Evolutionary conservation across 2,797 vertebrate species (phyloP).

Genomic region (Salmo trutta): DNA sequence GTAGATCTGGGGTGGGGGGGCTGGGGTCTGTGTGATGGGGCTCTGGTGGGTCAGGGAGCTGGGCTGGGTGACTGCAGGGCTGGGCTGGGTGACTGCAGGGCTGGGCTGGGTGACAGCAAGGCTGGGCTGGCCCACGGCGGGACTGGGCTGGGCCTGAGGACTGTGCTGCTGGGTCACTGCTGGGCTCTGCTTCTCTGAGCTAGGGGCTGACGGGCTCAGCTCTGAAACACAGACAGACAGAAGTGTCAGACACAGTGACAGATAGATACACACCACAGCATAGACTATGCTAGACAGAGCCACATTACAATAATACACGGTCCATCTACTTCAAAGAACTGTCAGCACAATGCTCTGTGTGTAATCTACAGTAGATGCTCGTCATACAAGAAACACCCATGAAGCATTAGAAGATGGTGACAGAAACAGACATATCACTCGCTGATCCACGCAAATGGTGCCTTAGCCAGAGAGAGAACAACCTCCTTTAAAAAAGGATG

Average conservation of each 20-base stretch:
- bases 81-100: constrained; percentile 28
- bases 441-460: neutral
- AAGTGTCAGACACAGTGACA: neutral
- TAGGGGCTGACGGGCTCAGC: constrained; percentile 87
- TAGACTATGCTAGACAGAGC: neutral
- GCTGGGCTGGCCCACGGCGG: constrained; percentile 58
- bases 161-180: constrained; percentile 90
- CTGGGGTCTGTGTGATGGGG: constrained; percentile 76
- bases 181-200: constrained; percentile 96
- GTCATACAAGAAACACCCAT: neutral
- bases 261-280: neutral
- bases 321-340: neutral
- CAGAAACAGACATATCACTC: neutral
- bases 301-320: neutral
- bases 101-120: constrained; percentile 56
- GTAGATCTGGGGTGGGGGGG: constrained; percentile 86
- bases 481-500: neutral
- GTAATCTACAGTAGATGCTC: neutral
- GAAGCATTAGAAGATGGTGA: neutral
- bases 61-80: constrained; percentile 72
- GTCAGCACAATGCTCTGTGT: neutral
- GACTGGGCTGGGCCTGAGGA: constrained; percentile 80
- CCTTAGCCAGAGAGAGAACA: neutral
- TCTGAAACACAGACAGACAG: constrained; percentile 71
- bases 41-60: constrained; percentile 83